These are phyloP conservation scores for Aeoliscus strigatus DNA, from an alignment of 2,797 vertebrate species.

Conservation along the genomic window DNA sequence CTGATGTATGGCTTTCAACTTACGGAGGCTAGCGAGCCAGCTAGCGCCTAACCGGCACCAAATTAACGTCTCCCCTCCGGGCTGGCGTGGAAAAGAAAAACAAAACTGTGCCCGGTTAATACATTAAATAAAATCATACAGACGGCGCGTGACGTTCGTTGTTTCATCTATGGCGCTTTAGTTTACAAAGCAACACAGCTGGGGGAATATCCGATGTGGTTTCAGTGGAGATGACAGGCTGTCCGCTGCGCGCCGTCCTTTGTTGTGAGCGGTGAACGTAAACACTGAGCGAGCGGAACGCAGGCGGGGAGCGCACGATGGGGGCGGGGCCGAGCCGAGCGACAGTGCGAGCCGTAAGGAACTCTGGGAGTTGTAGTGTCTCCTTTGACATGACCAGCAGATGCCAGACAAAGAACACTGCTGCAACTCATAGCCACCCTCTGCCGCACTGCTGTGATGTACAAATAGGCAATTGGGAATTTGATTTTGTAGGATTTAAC, in stretches of 20 bases:
- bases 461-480: too few species aligned
- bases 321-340: conserved; percentile 15
- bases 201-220: conserved; percentile 20
- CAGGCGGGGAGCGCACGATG: conserved; percentile 22
- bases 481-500: too few species aligned
- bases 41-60: conserved; percentile 46
- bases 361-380: conserved; percentile 34
- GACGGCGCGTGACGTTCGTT: neutral
- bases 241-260: conserved; percentile 54
- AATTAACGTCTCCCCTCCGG: conserved; percentile 29
- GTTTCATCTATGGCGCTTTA: neutral
- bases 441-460: too few species aligned
- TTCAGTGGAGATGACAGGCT: conserved; percentile 31
- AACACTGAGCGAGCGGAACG: conserved; percentile 50
- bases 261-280: conserved; percentile 72
- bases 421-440: too few species aligned
- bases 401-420: too few species aligned
- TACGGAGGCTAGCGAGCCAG: conserved; percentile 53
- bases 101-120: conserved; percentile 5
- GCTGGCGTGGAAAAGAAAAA: conserved; percentile 4
- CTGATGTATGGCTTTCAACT: conserved; percentile 40
- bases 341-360: conserved; percentile 8
- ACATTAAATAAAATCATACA: conserved; percentile 3
- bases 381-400: too few species aligned
- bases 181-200: conserved; percentile 9